Evolutionary conservation across 2,888 invertebrate species (phyloP).

Genomic region (Hirtodrosophila trivittata): DNA sequence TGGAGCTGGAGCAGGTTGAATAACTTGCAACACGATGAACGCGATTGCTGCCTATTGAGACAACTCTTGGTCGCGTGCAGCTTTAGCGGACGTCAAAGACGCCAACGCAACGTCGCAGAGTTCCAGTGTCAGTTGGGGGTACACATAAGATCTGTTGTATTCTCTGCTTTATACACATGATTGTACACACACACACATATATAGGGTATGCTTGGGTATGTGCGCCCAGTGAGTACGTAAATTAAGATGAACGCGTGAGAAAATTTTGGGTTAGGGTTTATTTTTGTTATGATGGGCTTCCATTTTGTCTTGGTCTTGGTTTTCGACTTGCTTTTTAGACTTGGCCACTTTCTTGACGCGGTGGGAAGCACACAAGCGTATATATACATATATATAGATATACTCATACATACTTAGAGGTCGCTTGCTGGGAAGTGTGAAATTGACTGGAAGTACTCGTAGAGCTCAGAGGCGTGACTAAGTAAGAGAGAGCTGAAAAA

Average conservation of each 20-base stretch:
- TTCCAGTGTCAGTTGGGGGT: constrained; percentile 13
- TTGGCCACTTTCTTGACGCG: constrained; percentile 60
- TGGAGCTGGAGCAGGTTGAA: constrained; percentile 30
- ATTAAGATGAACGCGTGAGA: constrained; percentile 77
- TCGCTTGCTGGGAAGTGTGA: constrained; percentile 65
- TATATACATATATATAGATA: constrained; percentile 3
- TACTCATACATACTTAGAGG: constrained; percentile 6
- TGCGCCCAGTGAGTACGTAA: constrained; percentile 59
- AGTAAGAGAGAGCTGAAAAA: constrained; percentile 20
- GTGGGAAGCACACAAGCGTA: constrained; percentile 49
- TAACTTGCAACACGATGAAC: constrained; percentile 41
- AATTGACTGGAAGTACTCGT: constrained; percentile 48
- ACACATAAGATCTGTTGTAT: constrained; percentile 3
- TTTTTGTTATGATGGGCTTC: constrained; percentile 55
- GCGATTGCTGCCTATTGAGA: constrained; percentile 22
- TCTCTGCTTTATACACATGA: constrained; percentile 4
- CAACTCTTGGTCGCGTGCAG: constrained; percentile 68
- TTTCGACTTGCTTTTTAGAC: constrained; percentile 7
- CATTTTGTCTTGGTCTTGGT: constrained; percentile 37
- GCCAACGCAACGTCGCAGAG: constrained; percentile 45
- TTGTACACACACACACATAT: constrained; percentile 10
- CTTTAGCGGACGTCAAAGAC: constrained; percentile 48
- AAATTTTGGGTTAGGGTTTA: constrained; percentile 56
- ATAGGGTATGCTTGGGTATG: constrained; percentile 5
- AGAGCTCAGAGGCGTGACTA: constrained; percentile 59